Evolutionary conservation across 2,113 vertebrate species (phyloP).

Genomic region (Halichoerus grypus): DNA sequence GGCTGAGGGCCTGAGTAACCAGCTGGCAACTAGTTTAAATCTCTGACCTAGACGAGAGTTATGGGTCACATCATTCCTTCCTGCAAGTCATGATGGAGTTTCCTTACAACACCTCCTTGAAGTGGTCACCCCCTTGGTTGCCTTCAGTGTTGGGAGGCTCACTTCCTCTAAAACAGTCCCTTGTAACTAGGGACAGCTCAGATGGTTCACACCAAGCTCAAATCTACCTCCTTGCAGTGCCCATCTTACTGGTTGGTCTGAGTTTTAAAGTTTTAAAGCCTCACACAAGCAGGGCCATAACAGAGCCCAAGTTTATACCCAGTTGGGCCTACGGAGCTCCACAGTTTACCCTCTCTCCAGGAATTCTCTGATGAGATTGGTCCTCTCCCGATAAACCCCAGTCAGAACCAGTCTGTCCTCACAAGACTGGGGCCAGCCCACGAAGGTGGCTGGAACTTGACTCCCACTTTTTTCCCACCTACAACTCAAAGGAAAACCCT

Average conservation of each 20-base stretch:
- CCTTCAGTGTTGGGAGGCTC: neutral
- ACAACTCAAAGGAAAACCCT: conserved; percentile 51
- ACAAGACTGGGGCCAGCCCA: neutral
- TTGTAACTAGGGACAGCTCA: conserved; percentile 5
- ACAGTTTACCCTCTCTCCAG: neutral
- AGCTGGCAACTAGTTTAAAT: neutral
- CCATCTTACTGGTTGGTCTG: neutral
- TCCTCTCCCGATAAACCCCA: neutral
- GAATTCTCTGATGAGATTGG: neutral
- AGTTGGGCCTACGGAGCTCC: neutral
- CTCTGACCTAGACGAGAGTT: neutral
- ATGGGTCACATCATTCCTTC: neutral
- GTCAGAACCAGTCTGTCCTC: neutral
- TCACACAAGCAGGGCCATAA: neutral
- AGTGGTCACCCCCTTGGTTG: neutral
- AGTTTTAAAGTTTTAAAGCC: conserved; percentile 15
- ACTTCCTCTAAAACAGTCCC: neutral
- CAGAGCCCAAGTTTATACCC: neutral
- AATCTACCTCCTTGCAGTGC: neutral
- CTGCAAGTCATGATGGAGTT: neutral
- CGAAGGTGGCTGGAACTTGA: neutral
- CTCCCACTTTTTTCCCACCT: conserved; percentile 24
- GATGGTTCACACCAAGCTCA: neutral
- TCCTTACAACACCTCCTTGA: neutral
- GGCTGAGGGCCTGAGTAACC: neutral